Base-by-base conservation (phyloP, 2,797 vertebrate species). In the Neosilurus mollespiculum region DNA sequence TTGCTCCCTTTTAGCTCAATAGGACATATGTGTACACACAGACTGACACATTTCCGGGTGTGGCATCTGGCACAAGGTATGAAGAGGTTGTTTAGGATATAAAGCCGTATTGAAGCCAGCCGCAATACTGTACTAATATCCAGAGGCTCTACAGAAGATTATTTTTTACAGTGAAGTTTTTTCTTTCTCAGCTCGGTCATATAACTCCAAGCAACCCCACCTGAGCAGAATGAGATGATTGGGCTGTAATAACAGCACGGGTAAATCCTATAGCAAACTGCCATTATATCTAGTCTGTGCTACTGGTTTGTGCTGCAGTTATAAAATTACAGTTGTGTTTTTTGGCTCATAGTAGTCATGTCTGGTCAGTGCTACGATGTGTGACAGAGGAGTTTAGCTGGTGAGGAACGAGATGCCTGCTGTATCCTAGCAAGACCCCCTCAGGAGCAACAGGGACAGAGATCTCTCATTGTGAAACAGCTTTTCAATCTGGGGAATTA, bases 401-500 rank as follows among this genome's bases (percentile, higher is more conserved):
- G 83, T 85, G 81, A 85, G 83, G 80, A 85, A 88, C 83, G 86
- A 86, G 86, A 89, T 83, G 87, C 87, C 81, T 88, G 70, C 86
- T 88, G 87, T 90, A 89, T 86, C 86, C 80, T 72, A 56, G 85
- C 72, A 69, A 80, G 81, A 43, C 84, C 86, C 87, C 34, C 67
- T 87, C 67, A 82, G 83, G 65, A 90, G 88, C 83, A 79, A 82
- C 89, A 88, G 87, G 90, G 89, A 93, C 79, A 87, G 91, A 93
- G 95, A 95, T 95, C 90, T 94, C 91, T 91, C 91, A 93, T 93
- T 93, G 93, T 94, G 90, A 92, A 89, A 90, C 91, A 93, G 90
- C 92, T 95, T 96, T 96, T 95, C 92, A 94, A 94, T 94, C 93
- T 91, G 88, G 90, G 93, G 93, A 96, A 96, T 95, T 95, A 95